Evolutionary conservation across 2,888 invertebrate genomes (phyloP).

Genomic region (Micoletzkya japonica): DNA sequence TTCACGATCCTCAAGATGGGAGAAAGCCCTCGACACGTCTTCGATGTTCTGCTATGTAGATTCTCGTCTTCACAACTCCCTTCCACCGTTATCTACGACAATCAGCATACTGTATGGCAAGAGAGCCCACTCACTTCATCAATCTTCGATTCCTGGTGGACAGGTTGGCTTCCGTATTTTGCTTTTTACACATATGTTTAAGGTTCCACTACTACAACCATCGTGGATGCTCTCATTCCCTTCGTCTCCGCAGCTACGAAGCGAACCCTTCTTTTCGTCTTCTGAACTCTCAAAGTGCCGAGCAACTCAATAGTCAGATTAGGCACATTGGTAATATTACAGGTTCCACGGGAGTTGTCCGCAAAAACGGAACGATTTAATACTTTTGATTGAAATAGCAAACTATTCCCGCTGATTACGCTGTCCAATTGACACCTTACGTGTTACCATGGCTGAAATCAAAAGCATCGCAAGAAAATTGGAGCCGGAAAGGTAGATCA

Average conservation of each 20-base stretch:
- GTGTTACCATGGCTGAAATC: too few species aligned
- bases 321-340: neutral
- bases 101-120: neutral
- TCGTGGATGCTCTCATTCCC: neutral
- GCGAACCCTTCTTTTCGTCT: neutral
- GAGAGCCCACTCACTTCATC: neutral
- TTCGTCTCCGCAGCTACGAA: neutral
- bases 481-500: too few species aligned
- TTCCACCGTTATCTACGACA: neutral
- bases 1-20: neutral
- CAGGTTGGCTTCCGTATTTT: too few species aligned
- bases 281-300: slow-evolving; percentile 9
- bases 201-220: slow-evolving; percentile 2
- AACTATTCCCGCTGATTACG: too few species aligned
- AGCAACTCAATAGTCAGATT: neutral
- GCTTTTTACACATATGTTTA: too few species aligned
- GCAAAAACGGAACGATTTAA: too few species aligned
- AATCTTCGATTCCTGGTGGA: slow-evolving; percentile 7
- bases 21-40: neutral
- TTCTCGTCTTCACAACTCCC: neutral
- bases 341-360: too few species aligned
- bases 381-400: too few species aligned
- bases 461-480: too few species aligned
- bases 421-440: too few species aligned
- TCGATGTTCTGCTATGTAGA: neutral